Evolutionary conservation across 2,888 invertebrate species (phyloP).

Genomic region (Nipponacmea schrenckii): DNA sequence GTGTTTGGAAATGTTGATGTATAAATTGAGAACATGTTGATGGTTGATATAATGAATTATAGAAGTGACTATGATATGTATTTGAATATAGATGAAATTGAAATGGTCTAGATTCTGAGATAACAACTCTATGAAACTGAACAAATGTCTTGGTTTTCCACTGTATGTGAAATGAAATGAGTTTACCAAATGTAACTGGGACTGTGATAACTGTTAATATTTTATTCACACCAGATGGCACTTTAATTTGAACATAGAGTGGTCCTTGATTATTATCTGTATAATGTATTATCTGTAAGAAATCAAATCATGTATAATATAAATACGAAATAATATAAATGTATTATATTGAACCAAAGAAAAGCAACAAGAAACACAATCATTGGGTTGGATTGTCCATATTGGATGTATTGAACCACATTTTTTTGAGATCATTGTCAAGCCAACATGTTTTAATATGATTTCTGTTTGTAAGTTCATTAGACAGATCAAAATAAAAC

Average conservation of each 20-base stretch:
- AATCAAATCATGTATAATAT: not conserved
- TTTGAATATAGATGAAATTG: slow-evolving; percentile 35
- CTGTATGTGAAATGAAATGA: slow-evolving; percentile 31
- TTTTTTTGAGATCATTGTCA: not conserved
- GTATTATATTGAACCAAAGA: not conserved
- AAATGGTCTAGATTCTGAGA: slow-evolving; percentile 33
- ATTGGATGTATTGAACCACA: too few relatives aligned
- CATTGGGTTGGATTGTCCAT: too few relatives aligned
- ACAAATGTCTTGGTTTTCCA: slow-evolving; percentile 27
- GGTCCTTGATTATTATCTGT: slow-evolving; percentile 31
- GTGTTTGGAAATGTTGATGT: not conserved
- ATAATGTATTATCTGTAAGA: slow-evolving; percentile 39
- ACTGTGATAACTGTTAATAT: slow-evolving; percentile 23
- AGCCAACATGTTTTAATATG: too few relatives aligned
- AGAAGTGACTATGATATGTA: not conserved
- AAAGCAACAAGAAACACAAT: not conserved
- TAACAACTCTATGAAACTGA: slow-evolving; percentile 36
- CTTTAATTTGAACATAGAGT: slow-evolving; percentile 22
- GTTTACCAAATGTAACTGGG: slow-evolving; percentile 36
- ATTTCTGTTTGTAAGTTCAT: too few relatives aligned
- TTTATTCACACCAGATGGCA: not conserved
- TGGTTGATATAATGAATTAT: not conserved
- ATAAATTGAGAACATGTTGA: not conserved
- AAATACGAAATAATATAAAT: too few relatives aligned
- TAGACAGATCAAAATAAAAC: too few relatives aligned